A percentile compares a stretch with the other conserved stretches of the same genome.
Conservation (phyloP, 2,113 vertebrate genomes). For the Dasyornis broadbenti region DNA sequence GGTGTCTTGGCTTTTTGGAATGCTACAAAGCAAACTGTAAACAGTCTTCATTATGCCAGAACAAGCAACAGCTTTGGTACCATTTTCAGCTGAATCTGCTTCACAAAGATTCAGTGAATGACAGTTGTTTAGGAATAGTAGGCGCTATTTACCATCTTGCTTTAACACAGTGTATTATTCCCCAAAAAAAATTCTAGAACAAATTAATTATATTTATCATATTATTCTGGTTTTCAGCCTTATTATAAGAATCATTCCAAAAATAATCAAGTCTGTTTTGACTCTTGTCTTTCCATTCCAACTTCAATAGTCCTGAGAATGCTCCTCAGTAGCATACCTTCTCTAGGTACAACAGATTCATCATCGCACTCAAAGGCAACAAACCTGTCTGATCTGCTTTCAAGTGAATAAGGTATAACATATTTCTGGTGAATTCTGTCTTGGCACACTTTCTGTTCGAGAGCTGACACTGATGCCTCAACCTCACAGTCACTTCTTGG, state of each 20-base stretch:
- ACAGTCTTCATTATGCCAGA: background rate
- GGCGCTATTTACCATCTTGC: background rate
- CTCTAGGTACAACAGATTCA: background rate
- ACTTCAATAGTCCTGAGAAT: background rate
- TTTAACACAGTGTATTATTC: background rate
- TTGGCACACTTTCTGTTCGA: background rate
- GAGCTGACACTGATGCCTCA: conserved; percentile 6
- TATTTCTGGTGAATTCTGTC: conserved; percentile 3
- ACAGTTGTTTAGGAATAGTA: background rate
- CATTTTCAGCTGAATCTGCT: background rate
- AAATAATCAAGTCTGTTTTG: background rate
- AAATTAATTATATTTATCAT: background rate
- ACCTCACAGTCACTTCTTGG: background rate
- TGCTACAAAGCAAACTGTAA: background rate
- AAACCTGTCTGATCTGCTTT: background rate
- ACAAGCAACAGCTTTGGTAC: background rate
- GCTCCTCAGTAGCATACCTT: background rate
- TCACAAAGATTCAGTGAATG: background rate
- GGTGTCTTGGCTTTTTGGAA: background rate
- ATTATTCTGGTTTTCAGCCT: background rate
- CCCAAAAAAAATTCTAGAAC: background rate
- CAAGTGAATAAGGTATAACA: background rate
- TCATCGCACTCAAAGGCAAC: background rate
- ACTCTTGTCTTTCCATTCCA: background rate
- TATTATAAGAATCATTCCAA: background rate